These are phyloP conservation scores for Phaethornis superciliosus DNA, from an alignment of 2,113 vertebrate genomes.

Conservation along the genomic window DNA sequence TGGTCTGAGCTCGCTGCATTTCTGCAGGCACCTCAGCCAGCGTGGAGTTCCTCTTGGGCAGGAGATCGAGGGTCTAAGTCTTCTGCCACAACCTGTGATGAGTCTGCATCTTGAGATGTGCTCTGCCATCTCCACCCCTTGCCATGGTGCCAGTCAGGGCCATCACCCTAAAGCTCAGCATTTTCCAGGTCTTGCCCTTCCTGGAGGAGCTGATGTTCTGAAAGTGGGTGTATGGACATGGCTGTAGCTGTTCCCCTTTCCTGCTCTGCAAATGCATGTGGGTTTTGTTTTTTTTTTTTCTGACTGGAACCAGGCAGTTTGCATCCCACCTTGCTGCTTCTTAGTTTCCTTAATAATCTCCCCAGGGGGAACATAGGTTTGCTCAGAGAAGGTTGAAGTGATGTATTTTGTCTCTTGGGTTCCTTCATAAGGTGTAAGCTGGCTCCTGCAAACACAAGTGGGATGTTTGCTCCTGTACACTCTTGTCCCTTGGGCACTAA, in stretches of 20 bases:
- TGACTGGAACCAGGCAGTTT: neutral
- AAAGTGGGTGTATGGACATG: neutral
- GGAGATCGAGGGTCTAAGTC: neutral
- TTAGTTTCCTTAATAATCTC: neutral
- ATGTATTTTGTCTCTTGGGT: neutral
- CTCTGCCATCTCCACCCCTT: neutral
- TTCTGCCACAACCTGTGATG: rapidly evolving
- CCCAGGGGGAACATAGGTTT: neutral
- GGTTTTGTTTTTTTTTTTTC: neutral
- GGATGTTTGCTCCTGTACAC: neutral
- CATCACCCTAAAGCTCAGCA: neutral
- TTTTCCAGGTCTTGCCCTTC: neutral
- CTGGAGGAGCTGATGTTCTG: neutral
- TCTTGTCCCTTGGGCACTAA: neutral
- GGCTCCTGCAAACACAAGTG: neutral
- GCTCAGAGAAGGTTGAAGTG: neutral
- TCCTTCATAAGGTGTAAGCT: neutral
- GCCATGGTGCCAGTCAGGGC: neutral
- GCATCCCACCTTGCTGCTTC: neutral
- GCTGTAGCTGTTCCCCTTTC: neutral
- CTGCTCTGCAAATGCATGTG: neutral
- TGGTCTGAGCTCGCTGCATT: neutral
- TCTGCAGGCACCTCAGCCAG: neutral
- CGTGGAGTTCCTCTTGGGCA: rapidly evolving
- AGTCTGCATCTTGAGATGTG: neutral